Evolutionary conservation across 2,888 invertebrate species (phyloP), one percentile per base, ranked within the genome.

Genomic region (Chloroclysta siterata): DNA sequence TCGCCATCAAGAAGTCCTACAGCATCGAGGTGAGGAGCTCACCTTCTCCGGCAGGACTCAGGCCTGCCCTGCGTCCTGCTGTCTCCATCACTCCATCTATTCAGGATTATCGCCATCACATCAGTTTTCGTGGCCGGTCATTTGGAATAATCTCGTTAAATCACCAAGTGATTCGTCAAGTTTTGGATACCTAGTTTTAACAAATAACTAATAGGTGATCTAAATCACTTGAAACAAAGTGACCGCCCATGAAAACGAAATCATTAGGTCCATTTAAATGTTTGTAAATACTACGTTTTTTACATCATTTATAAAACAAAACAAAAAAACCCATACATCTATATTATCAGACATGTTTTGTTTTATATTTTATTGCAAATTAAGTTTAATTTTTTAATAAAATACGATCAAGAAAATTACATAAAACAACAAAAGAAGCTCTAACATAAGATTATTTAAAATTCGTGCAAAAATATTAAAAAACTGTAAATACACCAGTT

Each of bases 1-100:
- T 98, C 95, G 98, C 98, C 89, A 98, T 98, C 94, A 98, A 98
- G 94, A 98, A 98, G 90, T 98, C 98, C 74, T 98, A 98, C 95
- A 98, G 98, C 94, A 97, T 98, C 90, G 98, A 98, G 97, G 98
- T 98, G 94, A 96, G 97, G 93, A 83, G 72, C 73, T 74, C 73
- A 74, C 71, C 73, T 66, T 68, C 65, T 56, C 29, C 53, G 41
- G 60, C 50, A 65, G 55, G 72, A 72, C 55, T 70, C 74, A 71
- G 72, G 64, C 61, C 63, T 29, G 71, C 61, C 65, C 63, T 53
- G 53, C 63, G 54, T 58, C 68, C 63, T 65, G 65, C 72, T 59
- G 72, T 61, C 69, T 69, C 66, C 66, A 70, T 77, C 72, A 71
- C 71, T 74, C n/a, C 72, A 64, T 73, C 71, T 61, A 15, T 57